A percentile compares a stretch with the other conserved stretches of the same genome.
Conservation (phyloP, 2,888 invertebrate species). For the Acanthosoma haemorrhoidale region DNA sequence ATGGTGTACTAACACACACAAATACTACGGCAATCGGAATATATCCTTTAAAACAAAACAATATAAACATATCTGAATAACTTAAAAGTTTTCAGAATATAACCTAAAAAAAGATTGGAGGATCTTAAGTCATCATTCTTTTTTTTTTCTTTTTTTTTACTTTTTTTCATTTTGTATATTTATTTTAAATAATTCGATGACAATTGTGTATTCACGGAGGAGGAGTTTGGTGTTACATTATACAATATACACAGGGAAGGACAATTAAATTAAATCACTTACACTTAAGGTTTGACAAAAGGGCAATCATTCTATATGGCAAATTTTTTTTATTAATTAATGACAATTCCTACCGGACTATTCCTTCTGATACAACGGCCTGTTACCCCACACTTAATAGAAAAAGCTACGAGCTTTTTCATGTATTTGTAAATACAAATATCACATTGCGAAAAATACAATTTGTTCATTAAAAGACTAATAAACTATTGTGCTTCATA, state of each 20-base stretch:
- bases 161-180: slow-evolving; percentile 14
- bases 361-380: slow-evolving; percentile 26
- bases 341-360: slow-evolving; percentile 13
- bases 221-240: slow-evolving; percentile 30
- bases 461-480: slow-evolving; percentile 31
- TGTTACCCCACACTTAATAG: slow-evolving; percentile 28
- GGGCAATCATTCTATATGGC: slow-evolving; percentile 21
- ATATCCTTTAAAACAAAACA: slow-evolving; percentile 37
- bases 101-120: slow-evolving; percentile 13
- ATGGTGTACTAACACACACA: slow-evolving; percentile 33
- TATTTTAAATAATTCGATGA: slow-evolving; percentile 21
- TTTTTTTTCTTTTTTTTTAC: slow-evolving; percentile 29
- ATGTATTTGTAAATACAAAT: slow-evolving; percentile 35
- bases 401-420: slow-evolving; percentile 33
- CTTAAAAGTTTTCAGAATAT: too few relatives aligned
- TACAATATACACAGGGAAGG: slow-evolving; percentile 20
- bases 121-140: slow-evolving; percentile 17
- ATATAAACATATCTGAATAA: slow-evolving; percentile 28
- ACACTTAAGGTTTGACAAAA: slow-evolving; percentile 13
- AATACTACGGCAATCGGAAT: slow-evolving; percentile 33
- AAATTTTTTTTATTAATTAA: slow-evolving; percentile 5
- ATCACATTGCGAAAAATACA: slow-evolving; percentile 38
- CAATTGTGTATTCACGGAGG: slow-evolving; percentile 12
- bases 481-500: slow-evolving; percentile 34
- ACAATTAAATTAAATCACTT: slow-evolving; percentile 13